Conservation (phyloP, 1,140 invertebrate species). For the Bombus sibiricus region DNA sequence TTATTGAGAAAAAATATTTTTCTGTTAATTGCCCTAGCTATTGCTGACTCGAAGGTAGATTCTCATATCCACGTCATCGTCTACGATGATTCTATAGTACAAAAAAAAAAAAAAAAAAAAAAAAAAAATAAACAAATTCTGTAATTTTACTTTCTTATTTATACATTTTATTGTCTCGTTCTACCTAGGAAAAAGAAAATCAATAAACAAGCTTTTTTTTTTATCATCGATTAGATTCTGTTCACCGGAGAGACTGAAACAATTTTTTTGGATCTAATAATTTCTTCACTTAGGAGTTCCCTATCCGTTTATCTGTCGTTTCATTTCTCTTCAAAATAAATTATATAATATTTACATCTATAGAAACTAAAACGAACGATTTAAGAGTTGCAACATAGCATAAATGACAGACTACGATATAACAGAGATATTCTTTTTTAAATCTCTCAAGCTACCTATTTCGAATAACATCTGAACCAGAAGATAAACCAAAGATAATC, state of each 20-base stretch:
- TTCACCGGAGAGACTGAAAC: neutral
- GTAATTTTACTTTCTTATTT: neutral
- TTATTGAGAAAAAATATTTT: neutral
- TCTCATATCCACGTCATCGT: neutral
- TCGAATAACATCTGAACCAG: neutral
- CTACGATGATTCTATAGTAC: neutral
- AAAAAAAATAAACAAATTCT: no score
- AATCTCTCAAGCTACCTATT: neutral
- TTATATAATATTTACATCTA: no score
- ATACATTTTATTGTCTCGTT: neutral
- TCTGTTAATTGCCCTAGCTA: neutral
- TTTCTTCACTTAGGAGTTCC: no score
- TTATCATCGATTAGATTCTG: no score
- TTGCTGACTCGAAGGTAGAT: neutral
- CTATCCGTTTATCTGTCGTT: neutral
- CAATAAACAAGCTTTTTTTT: neutral
- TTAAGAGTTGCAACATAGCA: no score
- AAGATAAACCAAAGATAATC: no score
- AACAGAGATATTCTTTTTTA: no score
- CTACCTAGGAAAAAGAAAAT: neutral
- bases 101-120: no score
- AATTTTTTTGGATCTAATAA: neutral
- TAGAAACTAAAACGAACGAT: no score
- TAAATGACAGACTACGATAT: no score
- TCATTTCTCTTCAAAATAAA: neutral